phyloP scores from a whole-genome alignment of 1,140 invertebrate genomes.

The Pteromalus puparum region DNA sequence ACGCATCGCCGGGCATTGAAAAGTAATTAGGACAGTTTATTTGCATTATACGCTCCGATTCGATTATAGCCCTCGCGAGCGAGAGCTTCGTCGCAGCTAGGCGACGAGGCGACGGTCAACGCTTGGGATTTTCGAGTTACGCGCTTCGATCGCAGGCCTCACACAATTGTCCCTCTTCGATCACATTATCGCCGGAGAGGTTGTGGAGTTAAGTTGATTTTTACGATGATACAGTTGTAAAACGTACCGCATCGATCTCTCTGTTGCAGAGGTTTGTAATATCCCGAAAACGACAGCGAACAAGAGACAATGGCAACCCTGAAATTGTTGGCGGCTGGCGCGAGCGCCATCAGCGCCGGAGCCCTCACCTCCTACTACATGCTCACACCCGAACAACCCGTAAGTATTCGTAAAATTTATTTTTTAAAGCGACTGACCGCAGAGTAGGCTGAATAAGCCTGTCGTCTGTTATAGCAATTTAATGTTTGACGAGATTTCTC shows the following conservation, averaged over 20 bases:
- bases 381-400: constrained; percentile 67
- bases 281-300: not conserved
- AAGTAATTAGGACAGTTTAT: constrained; percentile 18
- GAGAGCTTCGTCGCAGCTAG: too few relatives aligned
- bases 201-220: not conserved
- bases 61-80: not conserved
- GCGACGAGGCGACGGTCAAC: not conserved
- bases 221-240: not conserved
- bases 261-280: constrained; percentile 20
- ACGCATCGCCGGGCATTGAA: not conserved
- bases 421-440: too few relatives aligned
- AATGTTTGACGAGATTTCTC: too few relatives aligned
- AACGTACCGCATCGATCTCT: not conserved
- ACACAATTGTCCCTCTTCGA: not conserved
- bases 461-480: too few relatives aligned
- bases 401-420: constrained; percentile 56
- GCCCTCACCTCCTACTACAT: constrained; percentile 68
- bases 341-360: constrained; percentile 69
- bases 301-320: constrained; percentile 66
- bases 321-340: constrained; percentile 66
- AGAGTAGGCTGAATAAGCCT: too few relatives aligned
- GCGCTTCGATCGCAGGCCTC: too few relatives aligned
- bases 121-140: not conserved
- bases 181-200: too few relatives aligned
- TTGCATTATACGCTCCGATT: constrained; percentile 6